Evolutionary conservation across 2,113 vertebrate genomes (phyloP), one percentile per base, ranked within the genome.

Genomic region (Philantomba maxwellii): DNA sequence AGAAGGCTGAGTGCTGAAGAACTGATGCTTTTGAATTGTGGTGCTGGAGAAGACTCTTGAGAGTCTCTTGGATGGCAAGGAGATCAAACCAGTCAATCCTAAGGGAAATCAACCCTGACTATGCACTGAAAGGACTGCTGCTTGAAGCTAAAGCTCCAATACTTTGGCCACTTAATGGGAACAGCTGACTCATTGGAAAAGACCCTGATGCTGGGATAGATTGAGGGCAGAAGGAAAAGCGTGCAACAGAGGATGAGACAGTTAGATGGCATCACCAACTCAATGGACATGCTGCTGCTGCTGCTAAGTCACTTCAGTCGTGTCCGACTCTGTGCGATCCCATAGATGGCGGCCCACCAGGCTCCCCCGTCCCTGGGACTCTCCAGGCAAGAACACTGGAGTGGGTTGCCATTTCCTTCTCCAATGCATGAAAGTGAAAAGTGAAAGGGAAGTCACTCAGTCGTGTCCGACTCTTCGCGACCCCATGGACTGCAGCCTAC

Each of bases 401-500:
- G 53, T 21, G 53, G 53, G 53, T 55, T 55, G 19, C 53, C 53
- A 55, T 55, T 23, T 55, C 53, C 19, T 55, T 55, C 53, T 55
- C 53, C 53, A 55, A 23, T 55, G 53, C 53, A 55, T 55, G 53
- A 21, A 55, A 55, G 19, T 55, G 53, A 55, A 21, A 55, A 55
- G 7, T 55, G 53, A 55, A 55, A 55, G 53, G 19, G 53, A 55
- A 55, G 53, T 55, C 53, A 21, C 53, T 55, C 19, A 55, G 19
- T 55, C 19, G 2, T 8, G 53, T 55, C 53, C 1, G 0, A 8
- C 53, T 55, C 53, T 55, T 55, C 2, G 7, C 7, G 2, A 55
- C 53, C 19, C 53, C 53, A 55, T 55, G 53, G 53, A 55, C 53
- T 55, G 53, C 53, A 55, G 53, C 53, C 53, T 0, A 21, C 7